Evolutionary conservation across 2,113 vertebrate genomes (phyloP).

Genomic region (Oryzias celebensis): DNA sequence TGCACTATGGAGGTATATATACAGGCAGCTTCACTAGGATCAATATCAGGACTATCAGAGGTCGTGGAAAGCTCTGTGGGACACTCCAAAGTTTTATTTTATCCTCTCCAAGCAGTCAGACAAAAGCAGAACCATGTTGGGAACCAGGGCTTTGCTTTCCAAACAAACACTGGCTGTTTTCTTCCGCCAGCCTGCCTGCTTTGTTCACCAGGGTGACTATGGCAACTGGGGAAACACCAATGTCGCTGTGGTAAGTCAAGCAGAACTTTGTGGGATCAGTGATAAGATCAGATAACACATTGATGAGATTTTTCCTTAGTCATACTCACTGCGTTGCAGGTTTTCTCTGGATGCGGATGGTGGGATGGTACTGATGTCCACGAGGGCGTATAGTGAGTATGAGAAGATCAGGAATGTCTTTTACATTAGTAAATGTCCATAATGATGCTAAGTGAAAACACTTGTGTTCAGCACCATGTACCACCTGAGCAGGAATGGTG

Average conservation of each 20-base stretch:
- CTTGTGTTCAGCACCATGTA: conserved; percentile 73
- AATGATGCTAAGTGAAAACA: conserved; percentile 15
- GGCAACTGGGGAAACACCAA: conserved; percentile 78
- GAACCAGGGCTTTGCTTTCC: conserved; percentile 64
- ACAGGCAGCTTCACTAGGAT: conserved; percentile 4
- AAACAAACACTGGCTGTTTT: conserved; percentile 62
- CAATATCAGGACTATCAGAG: conserved; percentile 11
- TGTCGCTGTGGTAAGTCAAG: conserved; percentile 69
- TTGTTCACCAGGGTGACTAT: conserved; percentile 70
- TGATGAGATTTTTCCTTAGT: neutral
- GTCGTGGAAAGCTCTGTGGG: conserved; percentile 24
- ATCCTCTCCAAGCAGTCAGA: conserved; percentile 5
- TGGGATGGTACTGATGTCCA: conserved; percentile 78
- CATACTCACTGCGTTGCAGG: conserved; percentile 48
- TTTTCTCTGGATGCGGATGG: conserved; percentile 78
- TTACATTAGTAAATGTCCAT: neutral
- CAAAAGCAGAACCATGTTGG: conserved; percentile 54
- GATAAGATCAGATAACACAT: neutral
- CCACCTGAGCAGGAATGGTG: conserved; percentile 77
- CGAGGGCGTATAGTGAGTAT: conserved; percentile 76
- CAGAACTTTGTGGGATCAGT: neutral
- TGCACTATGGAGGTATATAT: conserved; percentile 55
- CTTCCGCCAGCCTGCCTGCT: conserved; percentile 67
- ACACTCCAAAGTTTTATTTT: conserved; percentile 1
- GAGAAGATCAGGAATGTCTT: neutral